Base-by-base conservation (phyloP, 2,113 vertebrate species). In the Thoracochromis brauschi region DNA sequence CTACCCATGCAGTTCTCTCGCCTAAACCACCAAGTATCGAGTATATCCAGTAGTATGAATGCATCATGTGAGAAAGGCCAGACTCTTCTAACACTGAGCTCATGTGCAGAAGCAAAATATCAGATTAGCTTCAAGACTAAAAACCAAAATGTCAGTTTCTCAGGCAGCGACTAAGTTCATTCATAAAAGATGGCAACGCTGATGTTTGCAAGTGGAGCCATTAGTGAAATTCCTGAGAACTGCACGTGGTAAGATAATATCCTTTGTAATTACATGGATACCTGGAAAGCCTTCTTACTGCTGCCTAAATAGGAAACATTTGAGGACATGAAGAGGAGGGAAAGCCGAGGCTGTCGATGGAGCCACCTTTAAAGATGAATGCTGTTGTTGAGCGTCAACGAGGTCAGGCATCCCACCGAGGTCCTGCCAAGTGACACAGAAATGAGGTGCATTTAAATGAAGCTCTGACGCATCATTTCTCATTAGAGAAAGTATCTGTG, bases 271-370 rank as follows among this genome's bases (percentile, higher is more conserved):
- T 21, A 29, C 7, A 33, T 29, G 26, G 7, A 33, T 31, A 8
- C 19, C 85, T 57, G 35, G 55, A 80, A 82, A 82, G 10, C 16
- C 10, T 8, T 12, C 10, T 63, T 7, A 3, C 17, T 71, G 75
- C 40, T 84, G 1, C 91, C 90, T 86, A 73, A 93, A 84, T 85
- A 91, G 91, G 85, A 83, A 86, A 90, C 79, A 29, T 85, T 81
- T 47, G 3, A 78, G 54, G 53, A 88, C 14, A 54, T 11, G 35
- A 80, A 38, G 5, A 17, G 33, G 31, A 80, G 79, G 13, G 21
- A 17, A 38, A 45, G 75, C 3, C 7, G 45, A 51, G 45, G 2
- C 42, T 51, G 73, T 78, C 0, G 24, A 29, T 47, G 47, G 57
- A 82, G 65, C n/a, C 10, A 26, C 14, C 85, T 85, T 31, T 3